These are phyloP conservation scores for Platycnemis pennipes DNA, from an alignment of 2,888 invertebrate genomes.

Conservation along the genomic window DNA sequence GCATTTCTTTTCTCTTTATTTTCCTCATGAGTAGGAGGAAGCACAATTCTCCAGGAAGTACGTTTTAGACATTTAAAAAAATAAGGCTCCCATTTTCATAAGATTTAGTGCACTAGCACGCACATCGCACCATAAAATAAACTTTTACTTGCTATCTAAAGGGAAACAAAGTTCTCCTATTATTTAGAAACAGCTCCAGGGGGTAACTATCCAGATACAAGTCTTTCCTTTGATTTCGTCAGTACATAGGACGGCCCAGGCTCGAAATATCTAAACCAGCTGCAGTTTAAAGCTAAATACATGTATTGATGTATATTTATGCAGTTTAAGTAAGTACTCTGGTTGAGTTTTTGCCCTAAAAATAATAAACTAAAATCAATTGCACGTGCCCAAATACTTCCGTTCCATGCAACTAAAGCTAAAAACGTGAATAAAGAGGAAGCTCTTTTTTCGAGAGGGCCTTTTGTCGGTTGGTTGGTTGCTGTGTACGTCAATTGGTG, in stretches of 20 bases:
- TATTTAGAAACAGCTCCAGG: not conserved
- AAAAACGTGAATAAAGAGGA: not conserved
- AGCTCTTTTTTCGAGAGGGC: not conserved
- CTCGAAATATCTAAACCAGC: constrained; percentile 27
- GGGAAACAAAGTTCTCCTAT: not conserved
- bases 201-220: not conserved
- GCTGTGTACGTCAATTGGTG: not conserved
- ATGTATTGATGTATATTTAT: not conserved
- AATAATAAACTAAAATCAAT: not conserved
- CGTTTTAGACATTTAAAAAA: constrained; percentile 17
- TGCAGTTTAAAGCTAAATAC: constrained; percentile 25
- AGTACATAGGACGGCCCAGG: not conserved
- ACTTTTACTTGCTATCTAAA: not conserved
- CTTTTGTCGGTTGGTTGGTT: not conserved
- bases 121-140: not conserved
- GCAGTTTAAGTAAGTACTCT: not conserved
- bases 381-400: not conserved
- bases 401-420: not conserved
- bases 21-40: not conserved
- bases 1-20: constrained; percentile 21
- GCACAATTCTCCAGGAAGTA: constrained; percentile 32
- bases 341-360: not conserved
- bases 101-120: not conserved
- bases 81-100: constrained; percentile 22
- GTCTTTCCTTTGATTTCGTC: not conserved